Evolutionary conservation across 2,113 vertebrate species (phyloP).

Genomic region (Oncorhynchus clarkii): DNA sequence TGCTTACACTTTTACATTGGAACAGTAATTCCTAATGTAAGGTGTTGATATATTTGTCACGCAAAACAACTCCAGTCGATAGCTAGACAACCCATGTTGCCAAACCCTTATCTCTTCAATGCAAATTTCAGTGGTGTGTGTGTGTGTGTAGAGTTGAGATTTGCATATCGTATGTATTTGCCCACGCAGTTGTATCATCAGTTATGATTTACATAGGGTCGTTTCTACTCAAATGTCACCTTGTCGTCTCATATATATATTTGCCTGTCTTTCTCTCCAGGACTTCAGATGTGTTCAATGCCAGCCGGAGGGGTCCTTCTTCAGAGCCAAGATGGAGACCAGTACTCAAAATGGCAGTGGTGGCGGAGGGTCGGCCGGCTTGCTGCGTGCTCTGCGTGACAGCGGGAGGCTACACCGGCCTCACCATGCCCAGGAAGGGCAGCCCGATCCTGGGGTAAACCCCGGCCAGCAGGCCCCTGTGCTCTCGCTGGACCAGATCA

Average conservation of each 20-base stretch:
- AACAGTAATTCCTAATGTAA: neutral
- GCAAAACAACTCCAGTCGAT: neutral
- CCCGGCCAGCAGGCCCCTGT: constrained; percentile 77
- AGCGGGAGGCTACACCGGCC: constrained; percentile 68
- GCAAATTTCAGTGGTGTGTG: no score
- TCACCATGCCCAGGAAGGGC: constrained; percentile 45
- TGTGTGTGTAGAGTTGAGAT: no score
- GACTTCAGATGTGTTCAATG: constrained; percentile 99
- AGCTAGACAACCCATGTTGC: neutral
- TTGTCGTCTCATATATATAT: constrained; percentile 23
- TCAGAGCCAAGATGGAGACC: constrained; percentile 89
- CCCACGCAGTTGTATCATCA: neutral
- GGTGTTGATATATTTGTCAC: neutral
- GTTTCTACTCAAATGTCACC: constrained; percentile 44
- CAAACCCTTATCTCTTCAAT: neutral
- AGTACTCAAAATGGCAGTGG: constrained; percentile 84
- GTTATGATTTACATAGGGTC: constrained; percentile 63
- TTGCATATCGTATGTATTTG: no score
- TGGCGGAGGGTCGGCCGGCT: constrained; percentile 71
- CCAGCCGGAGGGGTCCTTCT: constrained; percentile 82
- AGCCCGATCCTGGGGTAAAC: constrained; percentile 75
- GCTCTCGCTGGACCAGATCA: constrained; percentile 90
- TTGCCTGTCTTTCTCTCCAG: constrained; percentile 63
- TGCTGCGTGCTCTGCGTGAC: constrained; percentile 79
- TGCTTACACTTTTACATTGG: neutral